Conservation (phyloP, 2,888 invertebrate genomes). For the Hyposoter dolosus region DNA sequence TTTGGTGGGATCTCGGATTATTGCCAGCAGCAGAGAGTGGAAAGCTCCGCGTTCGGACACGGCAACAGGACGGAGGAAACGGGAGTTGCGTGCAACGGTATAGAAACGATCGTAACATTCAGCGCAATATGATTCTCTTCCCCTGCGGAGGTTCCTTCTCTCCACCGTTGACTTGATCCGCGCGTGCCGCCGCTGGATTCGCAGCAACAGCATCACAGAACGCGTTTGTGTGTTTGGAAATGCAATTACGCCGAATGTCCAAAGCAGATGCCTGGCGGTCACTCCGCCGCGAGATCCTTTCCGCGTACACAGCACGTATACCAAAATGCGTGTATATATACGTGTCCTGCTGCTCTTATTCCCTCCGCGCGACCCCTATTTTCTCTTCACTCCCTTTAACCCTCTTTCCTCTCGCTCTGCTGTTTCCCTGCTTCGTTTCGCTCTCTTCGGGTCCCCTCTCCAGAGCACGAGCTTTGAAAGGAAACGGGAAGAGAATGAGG, state of each 20-base stretch:
- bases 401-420: background rate
- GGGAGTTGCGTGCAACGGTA: conserved; percentile 23
- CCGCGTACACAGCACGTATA: conserved; percentile 63
- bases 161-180: background rate
- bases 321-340: background rate
- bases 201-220: conserved; percentile 17
- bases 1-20: conserved; percentile 11
- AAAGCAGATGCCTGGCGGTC: conserved; percentile 81
- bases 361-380: conserved; percentile 1
- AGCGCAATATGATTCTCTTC: background rate
- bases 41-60: background rate
- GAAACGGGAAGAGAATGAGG: background rate
- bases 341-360: background rate
- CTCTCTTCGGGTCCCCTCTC: background rate
- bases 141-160: background rate
- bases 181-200: conserved; percentile 36
- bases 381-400: conserved; percentile 1
- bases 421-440: background rate
- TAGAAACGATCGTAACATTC: conserved; percentile 36
- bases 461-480: background rate
- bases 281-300: conserved; percentile 75
- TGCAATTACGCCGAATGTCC: conserved; percentile 82
- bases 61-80: background rate
- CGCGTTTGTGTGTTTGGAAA: conserved; percentile 77
- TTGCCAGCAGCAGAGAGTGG: background rate